Evolutionary conservation across 2,113 vertebrate genomes (phyloP), one percentile per base, ranked within the genome.

Genomic region (Cinclus cinclus): DNA sequence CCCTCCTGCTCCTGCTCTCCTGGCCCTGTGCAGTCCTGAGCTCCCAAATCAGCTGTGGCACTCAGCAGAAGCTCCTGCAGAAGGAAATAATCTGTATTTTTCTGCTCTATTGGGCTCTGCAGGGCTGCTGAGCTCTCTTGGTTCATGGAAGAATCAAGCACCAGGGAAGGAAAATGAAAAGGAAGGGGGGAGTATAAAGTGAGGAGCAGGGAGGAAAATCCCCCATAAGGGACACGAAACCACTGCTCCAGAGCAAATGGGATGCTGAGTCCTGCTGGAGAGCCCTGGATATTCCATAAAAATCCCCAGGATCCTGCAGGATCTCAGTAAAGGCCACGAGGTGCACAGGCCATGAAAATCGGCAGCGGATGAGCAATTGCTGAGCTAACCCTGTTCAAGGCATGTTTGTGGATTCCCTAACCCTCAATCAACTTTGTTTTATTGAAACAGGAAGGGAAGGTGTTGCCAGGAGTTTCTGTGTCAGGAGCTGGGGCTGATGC

Each of bases 161-260:
- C 17, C 47, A 50, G 35, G 67, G 42, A 50, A 42, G 14, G 52
- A 23, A 68, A 94, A 70, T 12, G 15, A n/a, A 75, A 82, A 82
- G 33, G 50, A 7, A 5, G 6, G 37, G 8, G 25, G 19, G 27
- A 47, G 39, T 3, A 14, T 1, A 7, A 12, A 60, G 33, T 0
- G 10, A 88, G 30, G 67, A 87, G n/a, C 2, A 52, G 24, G 41
- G 46, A 69, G 35, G 63, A 73, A 77, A 77, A 69, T 27, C 63
- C 67, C 17, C 23, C 16, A 5, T 1, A 2, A 17, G 23, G 53
- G 67, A 33, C 39, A 33, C 27, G 33, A 35, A 63, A 21, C 7
- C 58, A 12, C 28, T 18, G 7, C 53, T 28, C 39, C 44, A 20
- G 31, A 22, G 46, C 10, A 9, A 14, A 11, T 1, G 1, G 37